Conservation (phyloP, 2,888 invertebrate genomes). For the Dryobota labecula region DNA sequence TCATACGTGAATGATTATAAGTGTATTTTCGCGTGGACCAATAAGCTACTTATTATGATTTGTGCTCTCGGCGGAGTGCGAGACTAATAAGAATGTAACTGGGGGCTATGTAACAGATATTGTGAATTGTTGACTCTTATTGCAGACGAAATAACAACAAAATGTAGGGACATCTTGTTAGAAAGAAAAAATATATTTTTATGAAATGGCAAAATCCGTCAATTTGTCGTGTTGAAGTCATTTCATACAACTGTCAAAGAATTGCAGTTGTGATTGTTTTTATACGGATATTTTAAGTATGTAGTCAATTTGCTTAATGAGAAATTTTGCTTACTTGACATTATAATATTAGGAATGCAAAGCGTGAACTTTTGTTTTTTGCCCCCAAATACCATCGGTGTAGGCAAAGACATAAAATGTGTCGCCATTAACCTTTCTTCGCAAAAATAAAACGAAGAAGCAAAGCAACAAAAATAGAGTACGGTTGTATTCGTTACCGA, state of each 20-base stretch:
- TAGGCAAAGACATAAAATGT: background rate
- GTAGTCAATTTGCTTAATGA: background rate
- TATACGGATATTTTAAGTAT: background rate
- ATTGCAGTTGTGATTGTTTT: background rate
- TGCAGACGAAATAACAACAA: background rate
- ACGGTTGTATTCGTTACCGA: background rate
- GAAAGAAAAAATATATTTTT: background rate
- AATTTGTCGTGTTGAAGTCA: background rate
- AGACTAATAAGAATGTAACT: conserved; percentile 25
- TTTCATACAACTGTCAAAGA: background rate
- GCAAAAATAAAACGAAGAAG: background rate
- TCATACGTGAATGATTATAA: background rate
- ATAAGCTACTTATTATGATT: conserved; percentile 32
- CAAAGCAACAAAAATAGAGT: background rate
- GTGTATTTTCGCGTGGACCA: conserved; percentile 2
- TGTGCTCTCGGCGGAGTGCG: conserved; percentile 6
- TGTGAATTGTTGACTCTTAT: background rate
- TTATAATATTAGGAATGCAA: background rate
- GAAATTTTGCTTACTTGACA: background rate
- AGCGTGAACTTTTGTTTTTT: background rate
- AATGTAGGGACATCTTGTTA: background rate
- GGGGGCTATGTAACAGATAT: conserved; percentile 18
- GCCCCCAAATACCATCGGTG: background rate
- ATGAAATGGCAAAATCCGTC: too few relatives aligned
- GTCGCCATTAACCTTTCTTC: background rate